These are phyloP conservation scores for Bradypodion ventrale DNA, from an alignment of 2,797 vertebrate species.

Conservation along the genomic window DNA sequence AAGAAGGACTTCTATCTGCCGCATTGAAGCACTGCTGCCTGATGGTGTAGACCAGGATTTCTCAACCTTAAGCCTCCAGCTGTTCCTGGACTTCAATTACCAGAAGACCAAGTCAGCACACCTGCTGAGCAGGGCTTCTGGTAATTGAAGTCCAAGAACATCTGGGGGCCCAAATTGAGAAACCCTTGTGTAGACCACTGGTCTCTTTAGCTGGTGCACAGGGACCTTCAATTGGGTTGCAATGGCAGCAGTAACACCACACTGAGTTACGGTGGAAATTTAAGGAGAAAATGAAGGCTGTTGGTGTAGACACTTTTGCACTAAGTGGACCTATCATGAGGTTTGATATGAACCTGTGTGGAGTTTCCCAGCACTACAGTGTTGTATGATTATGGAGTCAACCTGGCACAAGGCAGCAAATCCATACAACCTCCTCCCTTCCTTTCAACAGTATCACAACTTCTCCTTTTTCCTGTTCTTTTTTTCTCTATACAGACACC, in stretches of 20 bases:
- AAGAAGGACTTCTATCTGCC: neutral
- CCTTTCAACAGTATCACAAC: neutral
- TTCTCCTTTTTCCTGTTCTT: constrained; percentile 14
- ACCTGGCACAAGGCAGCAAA: too few species aligned
- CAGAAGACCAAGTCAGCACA: too few species aligned
- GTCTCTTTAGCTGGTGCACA: neutral
- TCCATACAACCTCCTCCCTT: neutral
- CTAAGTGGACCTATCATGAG: neutral
- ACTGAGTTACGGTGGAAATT: neutral
- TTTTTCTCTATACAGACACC: constrained; percentile 80
- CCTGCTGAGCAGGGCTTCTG: too few species aligned
- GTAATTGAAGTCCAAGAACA: too few species aligned
- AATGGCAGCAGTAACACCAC: neutral
- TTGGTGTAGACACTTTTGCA: neutral
- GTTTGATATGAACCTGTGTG: neutral
- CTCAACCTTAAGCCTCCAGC: too few species aligned
- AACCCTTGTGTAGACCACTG: too few species aligned
- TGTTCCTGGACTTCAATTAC: too few species aligned
- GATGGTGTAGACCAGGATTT: neutral
- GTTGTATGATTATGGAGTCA: neutral
- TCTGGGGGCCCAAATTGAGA: too few species aligned
- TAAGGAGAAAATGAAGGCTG: neutral
- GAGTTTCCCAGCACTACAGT: neutral
- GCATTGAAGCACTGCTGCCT: neutral
- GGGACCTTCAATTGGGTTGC: neutral